These are phyloP conservation scores for Geodia barretti DNA, from an alignment of 37 sponge, comb jelly and placozoan species.

Conservation along the genomic window DNA sequence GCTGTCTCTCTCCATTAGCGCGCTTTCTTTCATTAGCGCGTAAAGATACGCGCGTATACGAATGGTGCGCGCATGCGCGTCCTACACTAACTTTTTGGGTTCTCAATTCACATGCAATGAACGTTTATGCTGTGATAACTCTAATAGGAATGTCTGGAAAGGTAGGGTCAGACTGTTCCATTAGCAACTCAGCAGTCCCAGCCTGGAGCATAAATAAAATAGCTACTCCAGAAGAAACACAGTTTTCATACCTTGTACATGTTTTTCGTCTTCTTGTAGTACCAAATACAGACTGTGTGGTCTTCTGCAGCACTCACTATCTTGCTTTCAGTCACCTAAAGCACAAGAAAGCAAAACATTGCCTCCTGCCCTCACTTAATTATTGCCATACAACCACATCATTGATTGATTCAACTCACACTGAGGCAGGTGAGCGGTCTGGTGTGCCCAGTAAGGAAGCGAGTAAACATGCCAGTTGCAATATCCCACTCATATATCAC, in stretches of 20 bases:
- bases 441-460: slow-evolving; percentile 62
- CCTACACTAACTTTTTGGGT: background rate
- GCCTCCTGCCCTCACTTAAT: background rate
- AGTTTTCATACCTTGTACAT: slow-evolving; percentile 4
- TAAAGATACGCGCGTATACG: background rate
- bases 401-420: slow-evolving; percentile 19
- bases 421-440: slow-evolving; percentile 43
- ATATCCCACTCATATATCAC: slow-evolving; percentile 74
- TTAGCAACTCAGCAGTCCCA: background rate
- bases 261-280: slow-evolving; percentile 23
- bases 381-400: background rate
- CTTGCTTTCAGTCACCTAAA: slow-evolving; percentile 35
- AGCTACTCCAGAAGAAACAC: background rate
- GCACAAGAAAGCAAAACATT: background rate
- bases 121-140: slow-evolving; percentile 6
- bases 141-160: slow-evolving; percentile 23
- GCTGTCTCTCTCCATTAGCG: background rate
- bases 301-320: slow-evolving; percentile 62
- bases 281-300: slow-evolving; percentile 73
- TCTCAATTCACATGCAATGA: too few species aligned
- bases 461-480: slow-evolving; percentile 47
- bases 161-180: slow-evolving; percentile 1
- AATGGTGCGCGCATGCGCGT: background rate
- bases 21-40: background rate
- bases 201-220: background rate